Base-by-base conservation (phyloP, 2,888 invertebrate genomes). In the Drosophila peninsularis region DNA sequence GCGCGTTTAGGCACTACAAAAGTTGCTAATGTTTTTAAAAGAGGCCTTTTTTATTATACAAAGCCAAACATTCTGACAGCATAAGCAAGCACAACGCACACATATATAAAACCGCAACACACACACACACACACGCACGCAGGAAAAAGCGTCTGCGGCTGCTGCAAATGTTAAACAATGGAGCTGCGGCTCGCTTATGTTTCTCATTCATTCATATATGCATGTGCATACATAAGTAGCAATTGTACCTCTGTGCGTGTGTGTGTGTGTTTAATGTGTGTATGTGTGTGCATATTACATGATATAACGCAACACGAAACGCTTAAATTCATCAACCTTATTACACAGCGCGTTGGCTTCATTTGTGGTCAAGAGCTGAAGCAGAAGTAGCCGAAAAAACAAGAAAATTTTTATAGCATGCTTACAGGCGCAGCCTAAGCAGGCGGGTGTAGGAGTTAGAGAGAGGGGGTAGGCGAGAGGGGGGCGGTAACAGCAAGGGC, bases 1-100 rank as follows among this genome's bases (percentile, higher is more conserved):
- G 58, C 61, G 60, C 85, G 82, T 71, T 89, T 80, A 85, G 83
- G 75, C 82, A 85, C 90, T 85, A 88, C 86, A 88, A 85, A 87
- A 89, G 88, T 83, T 88, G 88, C 83, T 90, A 89, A 88, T 88
- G 89, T 89, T 90, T 87, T 90, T 89, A 88, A 89, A 88, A 88
- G 86, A 83, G 80, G 75, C 88, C 88, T 80, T 89, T 78, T 90
- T 85, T 89, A 84, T 88, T 88, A 84, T 84, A 89, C 84, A 82
- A 89, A 88, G 85, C 80, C 80, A 87, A 90, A 87, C 82, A 78
- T 76, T 71, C 86, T 80, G 81, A 74, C 83, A 72, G 73, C 72
- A 70, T 60, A 79, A 67, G 78, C 72, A 82, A 63, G 71, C 69
- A 58, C 52, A 67, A 60, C 53, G 9, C 39, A 17, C 55, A 39